These are phyloP conservation scores for Tiliacea aurago DNA, from an alignment of 2,888 invertebrate species.

Conservation along the genomic window DNA sequence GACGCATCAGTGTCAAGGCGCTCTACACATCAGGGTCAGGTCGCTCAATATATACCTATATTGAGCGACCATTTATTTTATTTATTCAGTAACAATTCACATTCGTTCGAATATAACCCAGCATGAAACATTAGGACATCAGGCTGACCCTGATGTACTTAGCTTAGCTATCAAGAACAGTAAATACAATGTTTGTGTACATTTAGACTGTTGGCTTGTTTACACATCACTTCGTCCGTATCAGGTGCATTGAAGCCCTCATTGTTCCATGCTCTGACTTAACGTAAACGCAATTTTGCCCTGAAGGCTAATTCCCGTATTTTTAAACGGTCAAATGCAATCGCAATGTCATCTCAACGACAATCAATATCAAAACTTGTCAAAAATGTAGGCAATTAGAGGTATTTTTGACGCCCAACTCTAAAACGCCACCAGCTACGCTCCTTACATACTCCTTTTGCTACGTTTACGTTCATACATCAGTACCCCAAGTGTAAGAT, in stretches of 20 bases:
- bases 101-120: too few relatives aligned
- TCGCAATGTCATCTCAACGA: not conserved
- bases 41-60: too few relatives aligned
- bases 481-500: too few relatives aligned
- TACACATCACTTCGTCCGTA: not conserved
- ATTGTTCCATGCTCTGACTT: not conserved
- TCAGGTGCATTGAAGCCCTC: not conserved
- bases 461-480: too few relatives aligned
- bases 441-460: too few relatives aligned
- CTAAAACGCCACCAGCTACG: too few relatives aligned
- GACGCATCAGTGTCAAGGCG: not conserved
- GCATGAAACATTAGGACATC: too few relatives aligned
- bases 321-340: not conserved
- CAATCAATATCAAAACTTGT: not conserved
- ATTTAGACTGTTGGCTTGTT: not conserved
- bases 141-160: not conserved
- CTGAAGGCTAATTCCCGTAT: not conserved
- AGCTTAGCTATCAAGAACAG: not conserved
- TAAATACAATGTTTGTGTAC: not conserved
- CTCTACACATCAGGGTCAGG: not conserved
- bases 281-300: not conserved
- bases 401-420: not conserved
- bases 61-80: too few relatives aligned
- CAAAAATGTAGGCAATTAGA: too few relatives aligned
- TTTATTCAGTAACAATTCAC: too few relatives aligned